Evolutionary conservation across 2,113 vertebrate species (phyloP).

Genomic region (Xiphias gladius): DNA sequence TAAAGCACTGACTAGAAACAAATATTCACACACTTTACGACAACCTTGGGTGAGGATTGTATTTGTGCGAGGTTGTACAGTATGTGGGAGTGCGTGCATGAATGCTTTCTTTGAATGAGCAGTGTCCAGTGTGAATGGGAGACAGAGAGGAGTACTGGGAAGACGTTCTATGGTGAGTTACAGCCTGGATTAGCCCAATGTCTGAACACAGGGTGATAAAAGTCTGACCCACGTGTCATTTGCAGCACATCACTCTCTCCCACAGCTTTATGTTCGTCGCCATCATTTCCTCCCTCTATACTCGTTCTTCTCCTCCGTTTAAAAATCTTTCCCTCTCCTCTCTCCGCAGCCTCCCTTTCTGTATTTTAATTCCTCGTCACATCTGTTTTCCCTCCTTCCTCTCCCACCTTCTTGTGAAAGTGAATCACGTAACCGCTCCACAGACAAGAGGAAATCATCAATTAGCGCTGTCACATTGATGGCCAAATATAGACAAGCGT

Average conservation of each 20-base stretch:
- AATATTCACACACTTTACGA: slow-evolving; percentile 6
- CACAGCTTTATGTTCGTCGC: not conserved
- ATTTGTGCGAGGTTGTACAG: not conserved
- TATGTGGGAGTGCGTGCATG: not conserved
- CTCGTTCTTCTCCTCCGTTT: no score
- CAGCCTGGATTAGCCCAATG: slow-evolving; percentile 32
- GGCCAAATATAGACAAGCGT: slow-evolving; percentile 65
- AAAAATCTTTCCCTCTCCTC: no score
- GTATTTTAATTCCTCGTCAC: not conserved
- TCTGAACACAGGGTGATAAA: slow-evolving; percentile 57
- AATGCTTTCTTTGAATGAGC: slow-evolving; percentile 32
- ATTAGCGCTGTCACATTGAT: slow-evolving; percentile 50
- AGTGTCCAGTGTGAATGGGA: slow-evolving; percentile 26
- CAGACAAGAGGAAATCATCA: slow-evolving; percentile 57
- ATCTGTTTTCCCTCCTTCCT: not conserved
- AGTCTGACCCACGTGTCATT: slow-evolving; percentile 45
- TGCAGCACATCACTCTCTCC: slow-evolving; percentile 35
- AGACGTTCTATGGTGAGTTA: slow-evolving; percentile 44
- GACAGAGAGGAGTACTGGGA: not conserved
- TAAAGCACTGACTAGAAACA: slow-evolving; percentile 5
- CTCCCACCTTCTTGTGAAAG: not conserved
- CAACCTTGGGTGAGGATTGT: slow-evolving; percentile 1
- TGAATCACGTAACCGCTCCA: slow-evolving; percentile 17
- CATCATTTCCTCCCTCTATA: not conserved
- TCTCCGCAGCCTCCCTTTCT: no score